Evolutionary conservation across 2,797 vertebrate genomes (phyloP).

Genomic region (Crax fasciolata): DNA sequence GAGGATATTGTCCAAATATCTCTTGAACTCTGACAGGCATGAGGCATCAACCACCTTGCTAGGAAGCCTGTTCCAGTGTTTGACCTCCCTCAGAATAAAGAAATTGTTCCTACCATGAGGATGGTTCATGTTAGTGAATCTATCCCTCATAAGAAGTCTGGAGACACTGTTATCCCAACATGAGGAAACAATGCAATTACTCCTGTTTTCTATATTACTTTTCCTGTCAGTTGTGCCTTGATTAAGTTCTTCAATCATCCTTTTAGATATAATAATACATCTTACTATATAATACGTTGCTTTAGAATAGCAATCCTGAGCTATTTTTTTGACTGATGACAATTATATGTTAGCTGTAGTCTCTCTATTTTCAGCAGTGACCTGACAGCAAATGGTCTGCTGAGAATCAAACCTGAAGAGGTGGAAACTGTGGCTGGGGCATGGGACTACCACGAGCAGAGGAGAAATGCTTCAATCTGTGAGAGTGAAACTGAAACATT

Average conservation of each 20-base stretch:
- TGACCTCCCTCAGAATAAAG: too few species aligned
- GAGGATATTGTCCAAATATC: neutral
- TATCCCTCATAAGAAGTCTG: neutral
- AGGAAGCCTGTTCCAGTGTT: too few species aligned
- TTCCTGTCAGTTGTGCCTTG: neutral
- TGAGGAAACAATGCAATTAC: neutral
- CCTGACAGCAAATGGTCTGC: neutral
- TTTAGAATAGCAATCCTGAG: neutral
- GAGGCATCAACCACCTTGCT: too few species aligned
- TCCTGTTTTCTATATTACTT: neutral
- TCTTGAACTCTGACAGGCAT: neutral
- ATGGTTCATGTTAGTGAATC: neutral
- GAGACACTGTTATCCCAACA: neutral
- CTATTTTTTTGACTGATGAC: neutral
- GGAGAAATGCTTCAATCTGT: neutral
- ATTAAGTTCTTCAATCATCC: neutral
- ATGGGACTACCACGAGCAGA: neutral
- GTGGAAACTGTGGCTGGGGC: neutral
- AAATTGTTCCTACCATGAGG: too few species aligned
- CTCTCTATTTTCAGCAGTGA: neutral
- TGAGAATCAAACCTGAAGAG: neutral
- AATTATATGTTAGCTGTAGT: neutral
- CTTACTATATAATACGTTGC: too few species aligned
- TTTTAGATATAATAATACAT: neutral
- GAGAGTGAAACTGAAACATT: neutral